A percentile compares a stretch with the other conserved stretches of the same genome.
Conservation (phyloP, 2,888 invertebrate species). For the Lepidocyrtoides sp. region DNA sequence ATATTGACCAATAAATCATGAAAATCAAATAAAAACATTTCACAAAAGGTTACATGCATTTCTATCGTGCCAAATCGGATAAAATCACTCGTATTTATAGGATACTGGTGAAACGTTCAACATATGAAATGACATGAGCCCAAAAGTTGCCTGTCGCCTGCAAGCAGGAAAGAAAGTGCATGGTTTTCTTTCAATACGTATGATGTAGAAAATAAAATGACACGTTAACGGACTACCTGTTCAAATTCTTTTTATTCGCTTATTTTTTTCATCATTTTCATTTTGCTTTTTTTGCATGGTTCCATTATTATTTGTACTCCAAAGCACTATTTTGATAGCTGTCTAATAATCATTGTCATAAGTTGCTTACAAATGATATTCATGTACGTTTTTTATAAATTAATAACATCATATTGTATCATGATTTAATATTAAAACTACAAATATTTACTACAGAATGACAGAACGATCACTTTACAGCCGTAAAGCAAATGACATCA, state of each 20-base stretch:
- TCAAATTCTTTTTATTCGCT: not conserved
- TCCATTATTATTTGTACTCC: conserved; percentile 13
- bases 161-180: too few species aligned
- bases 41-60: too few species aligned
- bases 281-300: not conserved
- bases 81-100: too few species aligned
- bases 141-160: too few species aligned
- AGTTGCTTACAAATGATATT: not conserved
- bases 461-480: not conserved
- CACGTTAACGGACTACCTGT: too few species aligned
- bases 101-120: too few species aligned
- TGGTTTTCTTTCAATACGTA: too few species aligned
- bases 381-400: not conserved
- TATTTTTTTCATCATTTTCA: not conserved
- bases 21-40: too few species aligned
- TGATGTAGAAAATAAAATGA: too few species aligned
- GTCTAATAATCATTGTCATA: conserved; percentile 31
- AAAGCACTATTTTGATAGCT: conserved; percentile 29
- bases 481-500: not conserved
- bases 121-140: too few species aligned
- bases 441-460: conserved; percentile 33
- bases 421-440: conserved; percentile 48
- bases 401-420: not conserved
- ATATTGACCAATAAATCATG: too few species aligned
- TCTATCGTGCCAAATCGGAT: too few species aligned